A percentile compares a stretch with the other conserved stretches of the same genome.
These are phyloP conservation scores for Cryptus armator DNA, from an alignment of 2,888 invertebrate genomes.

Conservation along the genomic window DNA sequence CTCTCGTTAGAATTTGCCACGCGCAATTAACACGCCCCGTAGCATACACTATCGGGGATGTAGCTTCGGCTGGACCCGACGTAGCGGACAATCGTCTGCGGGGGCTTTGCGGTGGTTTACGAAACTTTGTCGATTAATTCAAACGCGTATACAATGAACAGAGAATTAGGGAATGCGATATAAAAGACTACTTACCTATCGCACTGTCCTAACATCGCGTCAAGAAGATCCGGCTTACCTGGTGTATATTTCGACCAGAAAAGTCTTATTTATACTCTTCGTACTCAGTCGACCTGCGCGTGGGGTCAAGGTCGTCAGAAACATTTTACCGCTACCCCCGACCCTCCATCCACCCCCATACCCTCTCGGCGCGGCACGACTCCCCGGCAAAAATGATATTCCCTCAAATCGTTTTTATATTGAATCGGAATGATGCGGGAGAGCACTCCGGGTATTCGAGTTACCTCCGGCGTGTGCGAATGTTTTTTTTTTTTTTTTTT, in stretches of 20 bases:
- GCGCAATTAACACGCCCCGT: conserved; percentile 44
- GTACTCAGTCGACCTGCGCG: background rate
- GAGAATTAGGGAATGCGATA: background rate
- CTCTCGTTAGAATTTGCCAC: conserved; percentile 53
- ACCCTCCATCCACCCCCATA: background rate
- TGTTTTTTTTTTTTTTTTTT: conserved; percentile 31
- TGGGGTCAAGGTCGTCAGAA: conserved; percentile 45
- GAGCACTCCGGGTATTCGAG: conserved; percentile 31
- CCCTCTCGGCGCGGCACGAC: conserved; percentile 23
- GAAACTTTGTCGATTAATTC: conserved; percentile 32
- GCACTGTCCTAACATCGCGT: background rate
- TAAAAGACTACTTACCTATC: background rate
- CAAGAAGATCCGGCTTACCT: background rate
- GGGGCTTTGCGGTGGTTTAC: conserved; percentile 11
- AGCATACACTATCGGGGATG: background rate
- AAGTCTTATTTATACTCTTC: background rate
- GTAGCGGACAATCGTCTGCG: conserved; percentile 14
- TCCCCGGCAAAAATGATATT: conserved; percentile 53
- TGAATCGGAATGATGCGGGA: conserved; percentile 52
- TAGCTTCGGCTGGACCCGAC: background rate
- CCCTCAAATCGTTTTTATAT: conserved; percentile 64
- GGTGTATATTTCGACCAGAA: background rate
- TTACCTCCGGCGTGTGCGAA: conserved; percentile 47
- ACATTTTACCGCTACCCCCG: background rate
- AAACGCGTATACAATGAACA: background rate